Conservation (phyloP, 2,888 invertebrate genomes). For the Trileptium ribeirensis region DNA sequence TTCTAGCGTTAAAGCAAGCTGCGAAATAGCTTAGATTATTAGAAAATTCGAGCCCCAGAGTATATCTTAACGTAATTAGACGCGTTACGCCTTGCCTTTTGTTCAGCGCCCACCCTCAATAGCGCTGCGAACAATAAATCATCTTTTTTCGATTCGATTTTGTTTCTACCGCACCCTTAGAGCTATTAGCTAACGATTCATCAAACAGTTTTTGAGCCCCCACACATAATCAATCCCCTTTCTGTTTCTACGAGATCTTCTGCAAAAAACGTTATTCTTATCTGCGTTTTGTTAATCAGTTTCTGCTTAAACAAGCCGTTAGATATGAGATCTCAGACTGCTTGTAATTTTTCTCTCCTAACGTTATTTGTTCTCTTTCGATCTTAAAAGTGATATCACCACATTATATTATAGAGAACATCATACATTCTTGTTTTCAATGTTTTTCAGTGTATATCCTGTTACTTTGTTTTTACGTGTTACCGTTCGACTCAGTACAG, state of each 20-base stretch:
- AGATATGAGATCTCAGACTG: neutral
- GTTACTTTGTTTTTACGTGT: slow-evolving; percentile 17
- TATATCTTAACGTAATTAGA: neutral
- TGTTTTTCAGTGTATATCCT: neutral
- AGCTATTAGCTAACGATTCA: neutral
- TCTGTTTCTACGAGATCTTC: neutral
- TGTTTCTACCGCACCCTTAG: neutral
- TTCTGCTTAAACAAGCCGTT: neutral
- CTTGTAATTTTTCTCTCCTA: neutral
- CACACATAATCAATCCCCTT: neutral
- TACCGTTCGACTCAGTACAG: slow-evolving; percentile 20
- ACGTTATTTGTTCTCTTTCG: slow-evolving; percentile 16
- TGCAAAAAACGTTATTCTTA: neutral
- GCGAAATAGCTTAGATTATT: neutral
- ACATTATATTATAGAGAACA: slow-evolving; percentile 2
- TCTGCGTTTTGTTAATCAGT: neutral
- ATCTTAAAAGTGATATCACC: slow-evolving; percentile 22
- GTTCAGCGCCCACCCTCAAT: neutral
- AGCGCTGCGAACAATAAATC: neutral
- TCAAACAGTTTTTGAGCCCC: neutral
- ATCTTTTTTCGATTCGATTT: neutral
- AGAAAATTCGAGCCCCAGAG: neutral
- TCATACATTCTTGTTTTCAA: neutral
- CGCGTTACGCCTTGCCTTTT: neutral
- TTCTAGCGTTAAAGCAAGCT: neutral